Base-by-base conservation (phyloP, 1,140 invertebrate genomes). In the Aporrectodea caliginosa region DNA sequence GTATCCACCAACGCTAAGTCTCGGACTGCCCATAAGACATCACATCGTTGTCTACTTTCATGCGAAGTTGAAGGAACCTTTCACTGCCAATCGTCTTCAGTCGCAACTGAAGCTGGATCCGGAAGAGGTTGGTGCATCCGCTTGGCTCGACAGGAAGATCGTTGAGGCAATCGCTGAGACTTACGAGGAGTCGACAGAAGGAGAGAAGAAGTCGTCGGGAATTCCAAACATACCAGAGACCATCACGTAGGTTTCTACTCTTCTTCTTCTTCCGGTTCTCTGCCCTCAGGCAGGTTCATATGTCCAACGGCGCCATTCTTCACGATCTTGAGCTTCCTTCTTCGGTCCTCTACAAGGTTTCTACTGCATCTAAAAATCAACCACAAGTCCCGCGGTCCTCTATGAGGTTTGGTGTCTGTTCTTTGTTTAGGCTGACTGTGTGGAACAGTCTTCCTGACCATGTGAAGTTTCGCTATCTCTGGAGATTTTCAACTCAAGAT, bases 11-110 rank as follows among this genome's bases (percentile, higher is more conserved):
- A 84, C 84, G 74, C 80, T 87, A 32, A 79, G 81, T 1, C 32
- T 83, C 14, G 88, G 88, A 16, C 75, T 81, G 1, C 87, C 88
- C 30, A 82, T 74, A n/a, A 81, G 86, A 35, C 88, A 89, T 75
- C 88, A 89, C 80, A 79, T 88, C 69, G 87, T 89, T 27, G 78
- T 86, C 6, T 88, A 88, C 72, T 78, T 87, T 32, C 80, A 84
- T 83, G 81, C 76, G 1, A 83, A 84, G 70, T 78, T 86, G 33
- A 82, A 69, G 1, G 68, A 75, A 22, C 75, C 77, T 29, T 72
- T 82, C 16, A 84, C 83, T 1, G 69, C 84, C 2, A 75, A 81
- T 27, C 70, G 68, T 0, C 34, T 75, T n/a, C 14, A 75, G 30
- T 35, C 78, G n/a, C 71, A 78, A 68, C 69, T 85, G 1, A 82